phyloP scores from a whole-genome alignment of 2,888 invertebrate species.

The Ligdia adustata region DNA sequence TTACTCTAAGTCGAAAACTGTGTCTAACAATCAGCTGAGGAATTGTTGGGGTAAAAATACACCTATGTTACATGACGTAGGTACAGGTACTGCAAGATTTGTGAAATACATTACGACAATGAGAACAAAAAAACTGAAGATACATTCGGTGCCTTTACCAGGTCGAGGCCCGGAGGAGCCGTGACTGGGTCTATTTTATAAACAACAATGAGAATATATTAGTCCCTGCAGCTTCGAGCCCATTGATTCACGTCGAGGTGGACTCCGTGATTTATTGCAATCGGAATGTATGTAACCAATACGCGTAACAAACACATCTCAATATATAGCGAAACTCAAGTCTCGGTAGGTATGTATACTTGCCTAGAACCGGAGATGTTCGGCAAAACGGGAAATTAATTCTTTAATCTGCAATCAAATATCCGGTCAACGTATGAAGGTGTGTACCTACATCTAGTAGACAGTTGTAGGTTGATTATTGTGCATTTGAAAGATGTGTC shows the following conservation, averaged over 20 bases:
- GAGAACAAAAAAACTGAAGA: neutral
- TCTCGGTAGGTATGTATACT: no score
- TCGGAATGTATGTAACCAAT: slow-evolving; percentile 4
- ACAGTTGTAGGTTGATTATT: slow-evolving; percentile 74
- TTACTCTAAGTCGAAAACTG: no score
- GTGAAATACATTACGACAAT: no score
- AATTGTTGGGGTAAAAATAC: no score
- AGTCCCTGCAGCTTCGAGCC: slow-evolving; percentile 26
- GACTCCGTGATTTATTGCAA: slow-evolving; percentile 37
- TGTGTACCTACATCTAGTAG: slow-evolving; percentile 44
- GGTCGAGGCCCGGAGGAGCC: slow-evolving; percentile 34
- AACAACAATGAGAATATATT: slow-evolving; percentile 37
- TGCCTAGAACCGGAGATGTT: neutral
- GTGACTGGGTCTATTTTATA: slow-evolving; percentile 31
- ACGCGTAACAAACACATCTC: neutral
- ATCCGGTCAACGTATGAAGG: slow-evolving; percentile 45
- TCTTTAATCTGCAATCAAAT: slow-evolving; percentile 48
- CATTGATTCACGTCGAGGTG: slow-evolving; percentile 34
- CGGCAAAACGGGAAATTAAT: slow-evolving; percentile 37
- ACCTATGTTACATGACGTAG: neutral
- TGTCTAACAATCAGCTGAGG: no score
- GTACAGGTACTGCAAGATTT: no score
- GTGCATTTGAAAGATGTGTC: slow-evolving; percentile 74
- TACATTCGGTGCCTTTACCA: neutral
- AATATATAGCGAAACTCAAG: neutral